Base-by-base conservation (phyloP, 1,140 invertebrate genomes). In the Drosophila ironensis region DNA sequence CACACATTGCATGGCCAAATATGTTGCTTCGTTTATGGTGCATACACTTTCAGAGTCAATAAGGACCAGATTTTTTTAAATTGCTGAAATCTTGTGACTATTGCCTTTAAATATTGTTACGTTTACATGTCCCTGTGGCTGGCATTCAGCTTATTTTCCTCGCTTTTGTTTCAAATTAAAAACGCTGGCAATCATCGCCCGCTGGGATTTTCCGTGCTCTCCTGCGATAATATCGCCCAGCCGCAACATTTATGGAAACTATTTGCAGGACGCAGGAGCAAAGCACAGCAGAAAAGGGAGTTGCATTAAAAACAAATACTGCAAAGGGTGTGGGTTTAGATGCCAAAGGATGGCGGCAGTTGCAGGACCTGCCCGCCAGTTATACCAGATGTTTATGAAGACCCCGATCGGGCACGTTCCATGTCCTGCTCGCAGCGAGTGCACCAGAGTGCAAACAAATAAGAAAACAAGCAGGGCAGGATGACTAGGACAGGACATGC, bases 231-330 rank as follows among this genome's bases (percentile, higher is more conserved):
- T 63, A 56, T 57, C 20, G 16, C 46, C 41, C 35, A 64, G 57
- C 52, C 70, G 22, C 60, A 67, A 33, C 41, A 59, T 74, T 78
- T 86, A 74, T 78, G 78, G 50, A 77, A 84, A 78, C 78, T 84
- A 82, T 82, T 82, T 82, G 53, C 72, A 45, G 61, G 63, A 69
- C 54, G 53, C 69, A 66, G n/a, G 61, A 59, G 42, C 41, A 54
- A 47, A 57, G 63, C 33, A 27, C 45, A 50, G 66, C 27, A 60
- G 12, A 54, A 24, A 56, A 50, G 38, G 28, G 46, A 69, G 48
- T 59, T 59, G 57, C 37, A 84, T 82, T 70, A 70, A 78, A 73
- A 82, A 53, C 69, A 78, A 78, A 78, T 78, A 78, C 59, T 52
- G 51, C 0, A 25, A 16, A 30, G 3, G 30, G 38, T 44, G n/a